Base-by-base conservation (phyloP, 2,888 invertebrate genomes). In the Ypsolopha scabrella region DNA sequence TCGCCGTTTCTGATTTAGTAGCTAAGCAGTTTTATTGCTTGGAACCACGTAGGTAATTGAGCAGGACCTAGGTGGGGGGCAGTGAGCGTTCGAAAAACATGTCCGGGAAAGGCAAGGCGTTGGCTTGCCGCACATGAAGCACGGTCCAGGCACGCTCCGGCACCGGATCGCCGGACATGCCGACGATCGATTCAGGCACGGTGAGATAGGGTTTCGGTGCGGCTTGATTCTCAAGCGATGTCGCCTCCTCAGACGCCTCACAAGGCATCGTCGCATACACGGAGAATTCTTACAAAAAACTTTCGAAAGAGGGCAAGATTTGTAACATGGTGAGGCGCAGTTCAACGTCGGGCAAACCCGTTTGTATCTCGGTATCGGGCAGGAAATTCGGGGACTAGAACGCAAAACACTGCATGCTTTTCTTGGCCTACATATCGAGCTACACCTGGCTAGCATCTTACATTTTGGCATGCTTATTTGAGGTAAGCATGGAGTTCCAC, bases 111-210 rank as follows among this genome's bases (percentile, higher is more conserved):
- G 24, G 24, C 24, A 24, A 24, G 24, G 24, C 4, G 24, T 24
- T 4, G 24, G 24, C 24, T 24, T 24, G 24, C 24, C 24, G 24
- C 24, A 24, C 24, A 24, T 24, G 24, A 24, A 24, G 24, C 24
- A 24, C 24, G 24, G 24, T 24, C 24, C 24, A 1, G 74, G 70
- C 35, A 74, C 58, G 58, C 81, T 81, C 39, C 70, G 70, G 55
- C 79, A 76, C 24, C 72, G 68, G 14, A 73, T 75, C 47, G 75
- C 65, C 0, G 80, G 74, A 53, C 81, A 82, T 0, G 55, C 48
- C 49, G 63, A 70, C 0, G 72, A 58, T 8, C 76, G 70, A 54
- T 83, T 85, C 36, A 52, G 55, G 57, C 83, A 83, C n/a, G 83
- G 82, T 9, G 85, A 85, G 53, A 62, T 64, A 34, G 64, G 64